Conservation (phyloP, 2,113 vertebrate genomes). For the Noctilio leporinus region DNA sequence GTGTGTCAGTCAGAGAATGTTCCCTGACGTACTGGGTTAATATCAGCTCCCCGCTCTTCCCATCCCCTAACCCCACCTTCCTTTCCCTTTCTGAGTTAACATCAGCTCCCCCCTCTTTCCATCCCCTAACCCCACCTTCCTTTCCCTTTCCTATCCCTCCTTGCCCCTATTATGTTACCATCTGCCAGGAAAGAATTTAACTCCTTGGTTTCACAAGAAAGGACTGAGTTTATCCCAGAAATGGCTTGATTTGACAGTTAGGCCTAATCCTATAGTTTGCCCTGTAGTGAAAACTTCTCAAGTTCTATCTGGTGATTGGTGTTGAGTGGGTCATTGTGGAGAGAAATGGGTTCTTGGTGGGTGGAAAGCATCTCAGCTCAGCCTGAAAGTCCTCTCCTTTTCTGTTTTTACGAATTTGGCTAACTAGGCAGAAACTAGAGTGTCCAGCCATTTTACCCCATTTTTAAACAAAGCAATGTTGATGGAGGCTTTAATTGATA, state of each 20-base stretch:
- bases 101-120: neutral
- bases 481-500: neutral
- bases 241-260: neutral
- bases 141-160: neutral
- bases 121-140: neutral
- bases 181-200: slow-evolving; percentile 40
- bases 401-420: neutral
- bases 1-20: neutral
- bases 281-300: neutral
- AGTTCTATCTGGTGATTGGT: neutral
- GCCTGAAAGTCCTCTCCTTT: neutral
- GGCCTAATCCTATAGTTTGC: neutral
- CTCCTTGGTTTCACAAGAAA: slow-evolving; percentile 32
- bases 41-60: neutral
- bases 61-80: neutral
- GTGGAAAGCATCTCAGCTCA: neutral
- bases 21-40: neutral
- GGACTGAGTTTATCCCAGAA: neutral
- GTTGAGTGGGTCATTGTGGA: neutral
- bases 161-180: neutral
- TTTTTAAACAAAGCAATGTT: neutral
- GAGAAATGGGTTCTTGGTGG: neutral
- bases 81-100: neutral
- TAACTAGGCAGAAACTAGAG: neutral
- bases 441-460: neutral